Conservation (phyloP, 2,113 vertebrate genomes). For the Balaeniceps rex region DNA sequence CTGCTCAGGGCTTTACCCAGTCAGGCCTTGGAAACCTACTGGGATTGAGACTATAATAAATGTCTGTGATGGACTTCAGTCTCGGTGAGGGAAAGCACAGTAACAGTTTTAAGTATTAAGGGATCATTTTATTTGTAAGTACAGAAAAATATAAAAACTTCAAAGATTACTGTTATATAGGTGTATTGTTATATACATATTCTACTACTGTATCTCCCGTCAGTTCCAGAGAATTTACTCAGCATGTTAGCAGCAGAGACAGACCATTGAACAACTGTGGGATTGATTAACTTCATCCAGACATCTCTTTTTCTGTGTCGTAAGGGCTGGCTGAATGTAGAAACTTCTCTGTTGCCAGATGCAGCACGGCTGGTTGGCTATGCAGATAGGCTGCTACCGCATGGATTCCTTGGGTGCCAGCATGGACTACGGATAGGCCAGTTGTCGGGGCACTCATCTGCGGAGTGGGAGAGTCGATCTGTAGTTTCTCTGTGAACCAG, state of each 20-base stretch:
- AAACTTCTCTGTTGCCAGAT: neutral
- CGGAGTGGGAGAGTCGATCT: neutral
- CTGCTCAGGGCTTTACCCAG: neutral
- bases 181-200: neutral
- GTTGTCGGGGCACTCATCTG: neutral
- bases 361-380: neutral
- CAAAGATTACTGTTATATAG: neutral
- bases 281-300: neutral
- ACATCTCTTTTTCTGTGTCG: neutral
- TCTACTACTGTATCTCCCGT: neutral
- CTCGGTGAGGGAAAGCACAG: neutral
- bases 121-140: neutral
- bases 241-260: neutral
- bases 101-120: neutral
- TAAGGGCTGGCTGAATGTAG: neutral
- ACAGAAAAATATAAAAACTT: neutral
- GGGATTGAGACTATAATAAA: neutral
- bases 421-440: rapidly evolving
- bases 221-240: neutral
- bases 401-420: neutral
- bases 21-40: neutral
- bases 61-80: neutral
- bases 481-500: neutral
- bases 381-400: neutral
- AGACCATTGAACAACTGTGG: neutral